Conservation (phyloP, 2,888 invertebrate species). For the Callimorpha dominula region DNA sequence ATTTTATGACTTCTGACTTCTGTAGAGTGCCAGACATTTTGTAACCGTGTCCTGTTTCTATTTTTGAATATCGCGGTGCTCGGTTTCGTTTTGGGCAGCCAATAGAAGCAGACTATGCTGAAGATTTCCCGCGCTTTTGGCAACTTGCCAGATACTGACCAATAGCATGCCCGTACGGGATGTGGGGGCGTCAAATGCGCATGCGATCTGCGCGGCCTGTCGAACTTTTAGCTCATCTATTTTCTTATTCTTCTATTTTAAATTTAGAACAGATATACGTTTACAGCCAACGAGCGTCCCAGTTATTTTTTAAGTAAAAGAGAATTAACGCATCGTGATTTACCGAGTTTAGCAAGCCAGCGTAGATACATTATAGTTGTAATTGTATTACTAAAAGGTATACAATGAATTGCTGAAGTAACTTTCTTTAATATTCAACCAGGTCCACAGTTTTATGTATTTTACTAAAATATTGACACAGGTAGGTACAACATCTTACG, state of each 20-base stretch:
- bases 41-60: slow-evolving; percentile 74
- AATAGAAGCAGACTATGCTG: slow-evolving; percentile 70
- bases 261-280: slow-evolving; percentile 57
- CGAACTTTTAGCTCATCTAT: slow-evolving; percentile 53
- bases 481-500: background rate
- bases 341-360: background rate
- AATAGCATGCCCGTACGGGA: slow-evolving; percentile 73
- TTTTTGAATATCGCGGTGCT: slow-evolving; percentile 86
- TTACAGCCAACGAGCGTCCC: slow-evolving; percentile 52
- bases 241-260: slow-evolving; percentile 61
- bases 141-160: slow-evolving; percentile 75
- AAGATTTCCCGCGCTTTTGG: slow-evolving; percentile 83
- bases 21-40: slow-evolving; percentile 56
- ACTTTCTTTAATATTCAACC: background rate
- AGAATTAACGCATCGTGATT: background rate
- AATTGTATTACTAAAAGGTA: background rate
- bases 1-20: slow-evolving; percentile 36
- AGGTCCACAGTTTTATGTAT: background rate
- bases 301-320: slow-evolving; percentile 23
- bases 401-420: background rate
- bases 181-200: slow-evolving; percentile 69
- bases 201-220: slow-evolving; percentile 55
- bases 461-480: slow-evolving; percentile 7
- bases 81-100: slow-evolving; percentile 77
- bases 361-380: background rate